These are phyloP conservation scores for Geothlypis trichas DNA, from an alignment of 2,113 vertebrate species.

Conservation along the genomic window DNA sequence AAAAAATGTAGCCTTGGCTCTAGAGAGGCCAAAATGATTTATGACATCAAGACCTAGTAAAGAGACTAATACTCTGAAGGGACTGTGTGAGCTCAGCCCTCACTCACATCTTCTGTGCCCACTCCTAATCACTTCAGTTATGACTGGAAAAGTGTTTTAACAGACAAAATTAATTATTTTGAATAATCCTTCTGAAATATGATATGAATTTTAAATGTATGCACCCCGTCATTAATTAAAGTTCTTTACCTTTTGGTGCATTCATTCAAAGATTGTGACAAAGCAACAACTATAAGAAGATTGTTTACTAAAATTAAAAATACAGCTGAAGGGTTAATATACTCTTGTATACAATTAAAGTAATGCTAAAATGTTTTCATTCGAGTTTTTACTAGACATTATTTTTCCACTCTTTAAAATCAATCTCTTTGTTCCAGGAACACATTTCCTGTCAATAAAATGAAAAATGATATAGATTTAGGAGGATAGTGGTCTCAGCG, in stretches of 20 bases:
- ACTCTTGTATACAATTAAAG: slow-evolving; percentile 2
- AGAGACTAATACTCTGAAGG: neutral
- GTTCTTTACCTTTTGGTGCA: slow-evolving; percentile 35
- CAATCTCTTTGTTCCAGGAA: slow-evolving; percentile 77
- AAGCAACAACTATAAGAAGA: neutral
- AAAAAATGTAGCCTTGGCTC: neutral
- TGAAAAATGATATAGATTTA: slow-evolving; percentile 86
- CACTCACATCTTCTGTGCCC: neutral
- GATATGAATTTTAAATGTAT: slow-evolving; percentile 45
- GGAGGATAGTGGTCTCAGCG: slow-evolving; percentile 76
- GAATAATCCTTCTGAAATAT: slow-evolving; percentile 39
- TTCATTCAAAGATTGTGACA: slow-evolving; percentile 25
- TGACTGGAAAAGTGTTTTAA: slow-evolving; percentile 40
- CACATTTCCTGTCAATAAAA: slow-evolving; percentile 82
- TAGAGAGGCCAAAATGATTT: slow-evolving; percentile 25
- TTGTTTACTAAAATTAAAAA: slow-evolving; percentile 61
- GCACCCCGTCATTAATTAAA: slow-evolving; percentile 56
- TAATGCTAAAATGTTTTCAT: slow-evolving; percentile 56
- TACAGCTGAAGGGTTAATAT: slow-evolving; percentile 30
- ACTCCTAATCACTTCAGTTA: slow-evolving; percentile 55
- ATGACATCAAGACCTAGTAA: neutral
- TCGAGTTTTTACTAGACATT: slow-evolving; percentile 73
- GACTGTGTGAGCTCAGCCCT: neutral
- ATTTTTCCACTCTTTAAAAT: slow-evolving; percentile 78
- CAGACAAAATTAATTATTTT: slow-evolving; percentile 56